These are phyloP conservation scores for Chydorus sphaericus DNA, from an alignment of 2,888 invertebrate species.

Conservation along the genomic window DNA sequence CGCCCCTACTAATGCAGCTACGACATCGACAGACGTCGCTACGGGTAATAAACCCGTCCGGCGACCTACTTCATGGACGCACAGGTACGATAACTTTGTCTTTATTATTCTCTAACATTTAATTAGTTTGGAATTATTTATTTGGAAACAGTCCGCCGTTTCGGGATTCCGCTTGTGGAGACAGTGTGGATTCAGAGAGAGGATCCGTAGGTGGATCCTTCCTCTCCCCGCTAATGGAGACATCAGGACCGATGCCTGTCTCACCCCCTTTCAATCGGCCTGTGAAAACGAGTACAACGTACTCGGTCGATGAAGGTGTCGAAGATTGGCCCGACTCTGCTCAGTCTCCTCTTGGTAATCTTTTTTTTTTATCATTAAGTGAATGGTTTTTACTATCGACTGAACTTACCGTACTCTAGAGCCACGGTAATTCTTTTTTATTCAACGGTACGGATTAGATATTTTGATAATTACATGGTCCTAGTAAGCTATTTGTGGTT, in stretches of 20 bases:
- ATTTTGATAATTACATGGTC: no score
- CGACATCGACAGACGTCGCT: background rate
- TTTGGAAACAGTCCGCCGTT: conserved; percentile 13
- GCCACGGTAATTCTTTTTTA: no score
- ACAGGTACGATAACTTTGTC: no score
- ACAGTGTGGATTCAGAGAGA: conserved; percentile 12
- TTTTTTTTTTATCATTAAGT: no score
- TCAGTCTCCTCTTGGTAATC: no score
- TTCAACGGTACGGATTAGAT: no score
- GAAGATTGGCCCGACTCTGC: conserved; percentile 19
- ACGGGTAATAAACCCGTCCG: conserved; percentile 22
- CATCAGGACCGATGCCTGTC: conserved; percentile 1
- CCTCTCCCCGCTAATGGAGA: conserved; percentile 3
- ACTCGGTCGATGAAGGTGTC: conserved; percentile 30
- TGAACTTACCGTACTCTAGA: no score
- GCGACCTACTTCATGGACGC: conserved; percentile 35
- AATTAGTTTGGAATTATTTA: no score
- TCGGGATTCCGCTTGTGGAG: conserved; percentile 12
- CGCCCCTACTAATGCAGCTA: background rate
- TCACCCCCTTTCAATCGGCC: background rate
- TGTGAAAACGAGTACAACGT: conserved; percentile 19
- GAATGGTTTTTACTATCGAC: no score
- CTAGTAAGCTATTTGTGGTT: no score
- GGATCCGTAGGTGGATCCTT: conserved; percentile 12
- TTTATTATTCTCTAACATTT: no score